Base-by-base conservation (phyloP, 1,140 invertebrate genomes). In the Onthophagus taurus region DNA sequence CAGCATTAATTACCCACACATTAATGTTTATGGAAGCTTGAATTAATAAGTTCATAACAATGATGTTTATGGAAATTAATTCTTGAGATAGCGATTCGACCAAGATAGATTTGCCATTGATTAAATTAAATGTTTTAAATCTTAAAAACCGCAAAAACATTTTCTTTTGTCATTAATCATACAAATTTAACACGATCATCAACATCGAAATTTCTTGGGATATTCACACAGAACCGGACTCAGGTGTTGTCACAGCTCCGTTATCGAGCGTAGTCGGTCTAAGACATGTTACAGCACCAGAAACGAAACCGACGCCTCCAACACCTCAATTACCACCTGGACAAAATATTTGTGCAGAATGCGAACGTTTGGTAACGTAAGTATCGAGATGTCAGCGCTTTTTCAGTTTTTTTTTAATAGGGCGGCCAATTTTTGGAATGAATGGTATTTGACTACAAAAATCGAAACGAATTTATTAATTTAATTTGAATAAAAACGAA, bases 361-460 rank as follows among this genome's bases (percentile, higher is more conserved):
- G 89, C 72, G 88, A 91, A 68, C 79, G 88, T 63, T 77, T 92
- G 58, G 92, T 93, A 69, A 85, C 89, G 87, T 92, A 87, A 89
- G 86, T 88, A 72, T 26, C 23, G n/a, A n/a, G 2, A 2, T 19
- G n/a, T 37, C n/a, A n/a, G n/a, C n/a, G n/a, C n/a, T n/a, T n/a
- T 37, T 37, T 23, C 35, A 37, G 35, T 7, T 37, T 20, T 2
- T n/a, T n/a, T 12, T 21, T 9, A 13, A 14, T 17, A 24, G 17
- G 24, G 17, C 24, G 31, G 35, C 13, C 20, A 26, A 23, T 6
- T 19, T 18, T 11, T n/a, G 21, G 14, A 18, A 23, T 35, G 18
- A 34, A 9, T 31, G 31, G 20, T 13, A 24, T 21, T 12, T 23
- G 19, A 6, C n/a, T 29, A 23, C 18, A 20, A 17, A 31, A 34